These are phyloP conservation scores for Xanthostigma xanthostigma DNA, from an alignment of 2,888 invertebrate species.

Conservation along the genomic window DNA sequence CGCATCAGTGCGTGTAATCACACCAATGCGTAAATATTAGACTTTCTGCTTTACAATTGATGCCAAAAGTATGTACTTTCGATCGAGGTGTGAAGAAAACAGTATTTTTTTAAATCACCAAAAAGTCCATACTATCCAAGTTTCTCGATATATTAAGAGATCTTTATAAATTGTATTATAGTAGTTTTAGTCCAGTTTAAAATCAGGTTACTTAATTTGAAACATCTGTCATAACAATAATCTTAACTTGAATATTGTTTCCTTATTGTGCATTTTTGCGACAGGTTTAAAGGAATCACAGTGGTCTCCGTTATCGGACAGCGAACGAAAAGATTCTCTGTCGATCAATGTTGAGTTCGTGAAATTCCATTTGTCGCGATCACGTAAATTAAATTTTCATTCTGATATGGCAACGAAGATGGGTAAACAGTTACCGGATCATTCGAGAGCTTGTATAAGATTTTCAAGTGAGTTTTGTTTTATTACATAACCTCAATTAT, in stretches of 20 bases:
- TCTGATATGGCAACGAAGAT: constrained; percentile 29
- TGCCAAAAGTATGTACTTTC: too few species aligned
- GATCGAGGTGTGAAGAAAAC: too few species aligned
- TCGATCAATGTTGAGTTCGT: constrained; percentile 96
- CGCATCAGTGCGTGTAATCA: too few species aligned
- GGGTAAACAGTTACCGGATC: constrained; percentile 25
- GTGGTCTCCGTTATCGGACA: constrained; percentile 75
- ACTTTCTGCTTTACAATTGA: too few species aligned
- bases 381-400: constrained; percentile 74
- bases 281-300: constrained; percentile 52
- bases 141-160: too few species aligned
- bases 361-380: constrained; percentile 85
- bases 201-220: constrained; percentile 1
- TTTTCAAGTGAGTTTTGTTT: constrained; percentile 59
- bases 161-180: not conserved
- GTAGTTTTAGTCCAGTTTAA: not conserved
- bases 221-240: constrained; percentile 12
- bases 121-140: too few species aligned
- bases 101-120: too few species aligned
- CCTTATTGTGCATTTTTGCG: constrained; percentile 4
- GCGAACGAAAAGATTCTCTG: constrained; percentile 86
- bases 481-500: not conserved
- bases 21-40: too few species aligned
- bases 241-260: not conserved
- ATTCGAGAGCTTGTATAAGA: constrained; percentile 71